Evolutionary conservation across 2,797 vertebrate species (phyloP).

Genomic region (Anguilla megastoma): DNA sequence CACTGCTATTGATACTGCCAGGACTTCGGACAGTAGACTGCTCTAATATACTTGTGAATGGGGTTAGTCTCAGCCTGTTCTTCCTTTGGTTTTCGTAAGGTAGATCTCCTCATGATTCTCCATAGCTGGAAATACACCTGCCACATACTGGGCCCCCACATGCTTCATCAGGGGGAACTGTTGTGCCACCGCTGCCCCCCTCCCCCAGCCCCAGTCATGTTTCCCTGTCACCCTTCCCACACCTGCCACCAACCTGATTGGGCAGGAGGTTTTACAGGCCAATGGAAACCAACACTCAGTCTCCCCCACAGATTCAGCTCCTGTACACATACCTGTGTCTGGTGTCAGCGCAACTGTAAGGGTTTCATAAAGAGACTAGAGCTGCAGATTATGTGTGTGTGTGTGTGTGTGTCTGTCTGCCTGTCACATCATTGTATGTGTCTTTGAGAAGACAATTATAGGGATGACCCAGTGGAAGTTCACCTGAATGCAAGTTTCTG

Average conservation of each 20-base stretch:
- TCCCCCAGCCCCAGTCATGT: background rate
- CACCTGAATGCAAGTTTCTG: background rate
- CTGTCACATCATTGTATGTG: background rate
- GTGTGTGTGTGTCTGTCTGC: background rate
- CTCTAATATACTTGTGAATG: background rate
- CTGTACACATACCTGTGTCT: background rate
- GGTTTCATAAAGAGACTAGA: background rate
- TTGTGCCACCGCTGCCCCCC: background rate
- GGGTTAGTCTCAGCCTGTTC: background rate
- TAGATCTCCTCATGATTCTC: background rate
- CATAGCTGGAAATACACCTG: constrained; percentile 1
- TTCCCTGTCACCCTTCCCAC: background rate
- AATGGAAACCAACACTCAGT: background rate
- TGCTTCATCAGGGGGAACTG: background rate
- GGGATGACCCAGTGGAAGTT: background rate
- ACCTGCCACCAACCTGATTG: background rate
- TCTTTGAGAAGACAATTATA: background rate
- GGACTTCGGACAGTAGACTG: background rate
- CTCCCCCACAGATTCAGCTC: background rate
- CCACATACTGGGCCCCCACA: background rate
- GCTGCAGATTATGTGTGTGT: background rate
- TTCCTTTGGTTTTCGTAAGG: background rate
- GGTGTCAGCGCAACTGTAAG: background rate
- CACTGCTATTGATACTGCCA: background rate
- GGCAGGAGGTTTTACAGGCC: background rate